Evolutionary conservation across 2,888 invertebrate genomes (phyloP).

Genomic region (Cephalotes varians): DNA sequence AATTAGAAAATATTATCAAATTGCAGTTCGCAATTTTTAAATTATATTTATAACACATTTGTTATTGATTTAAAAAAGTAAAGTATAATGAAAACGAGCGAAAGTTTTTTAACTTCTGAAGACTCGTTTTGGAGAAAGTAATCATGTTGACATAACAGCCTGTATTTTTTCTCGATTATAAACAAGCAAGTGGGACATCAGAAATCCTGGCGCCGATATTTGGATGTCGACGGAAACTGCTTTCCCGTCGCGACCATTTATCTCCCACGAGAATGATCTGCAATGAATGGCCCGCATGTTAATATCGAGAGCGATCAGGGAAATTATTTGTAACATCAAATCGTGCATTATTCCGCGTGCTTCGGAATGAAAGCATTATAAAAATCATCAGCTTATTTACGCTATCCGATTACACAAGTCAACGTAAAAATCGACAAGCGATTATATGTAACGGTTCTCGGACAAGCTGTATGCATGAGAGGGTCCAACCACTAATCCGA

Average conservation of each 20-base stretch:
- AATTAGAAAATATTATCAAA: background rate
- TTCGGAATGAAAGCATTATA: constrained; percentile 29
- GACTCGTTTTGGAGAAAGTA: constrained; percentile 12
- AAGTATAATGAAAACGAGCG: background rate
- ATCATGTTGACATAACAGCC: constrained; percentile 4
- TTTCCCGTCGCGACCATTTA: constrained; percentile 20
- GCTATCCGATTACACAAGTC: constrained; percentile 50
- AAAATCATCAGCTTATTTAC: constrained; percentile 25
- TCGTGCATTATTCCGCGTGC: background rate
- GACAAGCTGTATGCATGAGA: background rate
- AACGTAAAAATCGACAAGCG: constrained; percentile 38
- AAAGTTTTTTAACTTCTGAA: background rate
- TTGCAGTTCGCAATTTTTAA: background rate
- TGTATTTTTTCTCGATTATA: background rate
- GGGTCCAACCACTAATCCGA: constrained; percentile 37
- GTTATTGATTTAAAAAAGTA: background rate
- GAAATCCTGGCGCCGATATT: background rate
- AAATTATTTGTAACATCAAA: constrained; percentile 31
- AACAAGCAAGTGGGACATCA: background rate
- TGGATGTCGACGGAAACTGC: background rate
- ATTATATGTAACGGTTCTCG: constrained; percentile 32
- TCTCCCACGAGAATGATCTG: constrained; percentile 9
- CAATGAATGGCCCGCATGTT: background rate
- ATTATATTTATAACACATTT: background rate
- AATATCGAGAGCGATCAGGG: constrained; percentile 9